A percentile compares a stretch with the other conserved stretches of the same genome.
phyloP scores from a whole-genome alignment of 2,797 vertebrate species.

The Chaetophractus vellerosus region DNA sequence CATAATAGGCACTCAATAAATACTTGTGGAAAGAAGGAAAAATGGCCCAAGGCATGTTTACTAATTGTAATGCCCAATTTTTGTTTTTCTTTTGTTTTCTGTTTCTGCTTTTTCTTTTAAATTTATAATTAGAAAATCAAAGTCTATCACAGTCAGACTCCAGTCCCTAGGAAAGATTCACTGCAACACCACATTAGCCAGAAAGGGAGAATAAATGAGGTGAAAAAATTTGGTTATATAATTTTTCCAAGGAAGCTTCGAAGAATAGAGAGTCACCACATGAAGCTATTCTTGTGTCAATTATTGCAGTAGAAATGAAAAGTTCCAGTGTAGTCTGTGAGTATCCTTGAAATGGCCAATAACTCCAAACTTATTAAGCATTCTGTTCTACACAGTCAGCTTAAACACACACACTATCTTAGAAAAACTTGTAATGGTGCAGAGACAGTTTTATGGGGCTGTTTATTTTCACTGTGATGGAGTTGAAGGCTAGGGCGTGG shows the following conservation, averaged over 20 bases:
- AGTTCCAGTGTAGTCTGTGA: constrained; percentile 45
- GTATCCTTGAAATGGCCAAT: constrained; percentile 77
- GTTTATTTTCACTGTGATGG: constrained; percentile 72
- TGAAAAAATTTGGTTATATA: constrained; percentile 51
- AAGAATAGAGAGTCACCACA: constrained; percentile 42
- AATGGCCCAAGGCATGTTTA: constrained; percentile 60
- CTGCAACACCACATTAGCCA: constrained; percentile 56
- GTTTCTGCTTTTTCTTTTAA: constrained; percentile 48
- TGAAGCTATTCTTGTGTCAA: constrained; percentile 77
- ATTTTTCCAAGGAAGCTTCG: constrained; percentile 73
- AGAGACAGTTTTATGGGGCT: constrained; percentile 66
- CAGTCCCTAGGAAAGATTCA: constrained; percentile 58
- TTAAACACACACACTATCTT: constrained; percentile 15
- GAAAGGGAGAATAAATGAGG: constrained; percentile 73
- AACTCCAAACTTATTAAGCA: constrained; percentile 40
- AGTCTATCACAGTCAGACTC: constrained; percentile 52
- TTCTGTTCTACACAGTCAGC: constrained; percentile 68
- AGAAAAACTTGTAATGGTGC: constrained; percentile 62
- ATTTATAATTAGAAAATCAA: constrained; percentile 62
- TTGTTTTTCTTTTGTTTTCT: constrained; percentile 47
- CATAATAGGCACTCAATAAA: constrained; percentile 45
- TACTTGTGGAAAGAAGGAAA: constrained; percentile 63
- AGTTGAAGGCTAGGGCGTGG: constrained; percentile 57
- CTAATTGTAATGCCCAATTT: constrained; percentile 64
- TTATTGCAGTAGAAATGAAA: constrained; percentile 79